These are phyloP conservation scores for Dendrophyllia cribrosa DNA, from an alignment of 64 coral and sea anemone genomes.

Conservation along the genomic window DNA sequence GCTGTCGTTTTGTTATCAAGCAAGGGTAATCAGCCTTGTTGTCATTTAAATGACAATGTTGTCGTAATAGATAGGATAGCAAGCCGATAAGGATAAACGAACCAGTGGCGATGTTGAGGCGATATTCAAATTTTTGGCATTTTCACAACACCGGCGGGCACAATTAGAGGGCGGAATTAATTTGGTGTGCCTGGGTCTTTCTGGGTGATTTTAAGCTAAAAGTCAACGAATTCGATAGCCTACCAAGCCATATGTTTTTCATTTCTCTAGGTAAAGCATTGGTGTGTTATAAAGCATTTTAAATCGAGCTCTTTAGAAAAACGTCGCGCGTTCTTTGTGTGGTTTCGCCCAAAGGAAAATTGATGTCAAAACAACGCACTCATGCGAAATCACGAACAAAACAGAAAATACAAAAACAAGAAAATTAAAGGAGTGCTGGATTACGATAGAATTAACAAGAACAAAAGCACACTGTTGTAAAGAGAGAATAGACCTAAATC, in stretches of 20 bases:
- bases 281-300: neutral
- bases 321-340: neutral
- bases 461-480: neutral
- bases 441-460: neutral
- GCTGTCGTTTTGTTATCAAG: constrained; percentile 2
- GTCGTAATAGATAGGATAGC: neutral
- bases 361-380: neutral
- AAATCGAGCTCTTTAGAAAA: neutral
- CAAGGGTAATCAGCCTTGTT: neutral
- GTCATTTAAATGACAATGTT: constrained; percentile 47
- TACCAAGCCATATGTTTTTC: neutral
- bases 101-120: neutral
- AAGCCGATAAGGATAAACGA: constrained; percentile 17
- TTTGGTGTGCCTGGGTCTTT: neutral
- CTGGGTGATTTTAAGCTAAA: neutral
- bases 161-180: constrained; percentile 12
- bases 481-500: neutral
- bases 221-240: neutral
- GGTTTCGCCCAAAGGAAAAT: neutral
- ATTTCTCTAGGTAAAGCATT: neutral
- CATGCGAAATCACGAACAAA: neutral
- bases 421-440: neutral
- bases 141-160: neutral
- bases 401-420: neutral
- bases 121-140: constrained; percentile 52